phyloP scores from a whole-genome alignment of 1,140 invertebrate species.

The Cotesia chilonis region DNA sequence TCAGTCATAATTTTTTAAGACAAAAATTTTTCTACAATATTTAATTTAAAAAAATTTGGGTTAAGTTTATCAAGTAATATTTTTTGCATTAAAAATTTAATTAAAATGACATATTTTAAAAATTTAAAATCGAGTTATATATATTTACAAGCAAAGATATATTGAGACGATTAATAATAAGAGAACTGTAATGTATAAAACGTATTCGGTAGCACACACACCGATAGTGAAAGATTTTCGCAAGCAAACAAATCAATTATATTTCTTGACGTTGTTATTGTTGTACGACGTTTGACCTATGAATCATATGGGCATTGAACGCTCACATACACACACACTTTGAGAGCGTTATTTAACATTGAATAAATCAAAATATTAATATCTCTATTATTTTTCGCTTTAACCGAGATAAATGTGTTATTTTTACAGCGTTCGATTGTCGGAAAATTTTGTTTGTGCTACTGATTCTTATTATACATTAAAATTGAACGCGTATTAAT shows the following conservation, averaged over 20 bases:
- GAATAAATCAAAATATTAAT: constrained; percentile 37
- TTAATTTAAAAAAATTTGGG: too few species aligned
- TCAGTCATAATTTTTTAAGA: too few species aligned
- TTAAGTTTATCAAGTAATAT: too few species aligned
- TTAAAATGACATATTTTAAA: too few species aligned
- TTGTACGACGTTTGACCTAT: constrained; percentile 44
- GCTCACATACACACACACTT: constrained; percentile 10
- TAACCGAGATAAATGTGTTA: background rate
- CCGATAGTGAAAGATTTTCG: constrained; percentile 44
- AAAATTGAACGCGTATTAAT: too few species aligned
- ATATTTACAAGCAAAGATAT: background rate
- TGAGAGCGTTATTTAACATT: background rate
- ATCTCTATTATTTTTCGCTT: constrained; percentile 20
- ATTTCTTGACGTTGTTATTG: constrained; percentile 32
- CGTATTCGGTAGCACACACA: constrained; percentile 13
- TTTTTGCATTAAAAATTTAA: too few species aligned
- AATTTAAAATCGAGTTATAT: too few species aligned
- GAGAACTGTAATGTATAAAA: background rate
- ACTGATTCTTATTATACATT: too few species aligned
- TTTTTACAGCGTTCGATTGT: background rate
- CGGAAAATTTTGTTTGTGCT: too few species aligned
- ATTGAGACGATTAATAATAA: background rate
- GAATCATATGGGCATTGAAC: constrained; percentile 42
- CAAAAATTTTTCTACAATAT: too few species aligned
- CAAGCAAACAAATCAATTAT: constrained; percentile 53